Evolutionary conservation across 2,888 invertebrate genomes (phyloP), one percentile per base, ranked within the genome.

Genomic region (Hydroisotoma schaefferi): DNA sequence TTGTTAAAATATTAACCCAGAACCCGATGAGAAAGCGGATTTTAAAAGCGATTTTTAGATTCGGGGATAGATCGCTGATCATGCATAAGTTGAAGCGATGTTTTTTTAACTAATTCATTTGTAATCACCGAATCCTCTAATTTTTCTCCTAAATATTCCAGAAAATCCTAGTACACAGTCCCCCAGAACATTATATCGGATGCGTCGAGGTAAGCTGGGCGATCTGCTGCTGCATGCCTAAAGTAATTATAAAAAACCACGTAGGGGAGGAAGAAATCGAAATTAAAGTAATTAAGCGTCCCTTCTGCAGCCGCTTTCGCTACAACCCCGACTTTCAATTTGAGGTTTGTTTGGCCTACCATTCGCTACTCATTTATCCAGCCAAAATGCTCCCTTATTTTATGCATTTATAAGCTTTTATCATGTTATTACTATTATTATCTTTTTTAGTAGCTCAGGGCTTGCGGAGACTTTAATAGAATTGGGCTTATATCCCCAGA

Each of bases 401-500:
- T 33, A 33, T 10, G 15, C 22, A 4, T 8, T 23, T 18, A 43
- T 43, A 20, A 43, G 12, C 10, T 43, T 18, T 20, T 33, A 33
- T 33, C 12, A 43, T 43, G 18, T 18, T 43, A 10, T 6, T 20
- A 6, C 18, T 8, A 15, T 46, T 10, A 46, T 46, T 25, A 18
- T 23, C 22, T 46, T 46, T 23, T n/a, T n/a, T n/a, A n/a, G n/a
- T 23, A 52, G 52, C 22, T 52, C 6, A 54, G 56, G 23, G 51
- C 62, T 5, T 47, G 51, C 22, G 59, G 59, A 15, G 54, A 51
- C 25, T 49, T 48, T 33, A 56, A 53, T 20, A 28, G 33, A 5
- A 56, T 63, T 40, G 63, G 63, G 25, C 51, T 53, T 33, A 63
- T 63, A 12, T 44, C 63, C 10, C 12, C 59, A 1, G 59, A 63